phyloP scores from a whole-genome alignment of 2,888 invertebrate genomes.

The Thera obeliscata region DNA sequence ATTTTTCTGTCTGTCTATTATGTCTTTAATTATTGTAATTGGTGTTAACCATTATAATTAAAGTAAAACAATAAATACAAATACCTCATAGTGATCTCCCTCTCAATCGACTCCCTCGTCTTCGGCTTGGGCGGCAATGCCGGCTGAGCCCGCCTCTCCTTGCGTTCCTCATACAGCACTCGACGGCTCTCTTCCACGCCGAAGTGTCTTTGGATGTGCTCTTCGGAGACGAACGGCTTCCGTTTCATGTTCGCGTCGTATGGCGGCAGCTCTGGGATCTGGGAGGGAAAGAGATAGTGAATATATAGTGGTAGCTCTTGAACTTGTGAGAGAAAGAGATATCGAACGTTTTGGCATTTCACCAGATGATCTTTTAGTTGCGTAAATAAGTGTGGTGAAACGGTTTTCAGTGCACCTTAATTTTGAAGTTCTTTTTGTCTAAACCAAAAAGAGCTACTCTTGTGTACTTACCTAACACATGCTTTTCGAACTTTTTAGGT shows the following conservation, averaged over 20 bases:
- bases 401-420: no score
- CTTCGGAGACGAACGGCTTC: slow-evolving; percentile 78
- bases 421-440: no score
- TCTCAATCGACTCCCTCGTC: slow-evolving; percentile 73
- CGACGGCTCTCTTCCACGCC: slow-evolving; percentile 76
- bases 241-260: slow-evolving; percentile 64
- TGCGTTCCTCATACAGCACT: slow-evolving; percentile 30
- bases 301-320: slow-evolving; percentile 54
- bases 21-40: no score
- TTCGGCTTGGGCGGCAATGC: slow-evolving; percentile 73
- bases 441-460: no score
- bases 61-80: no score
- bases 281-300: slow-evolving; percentile 3
- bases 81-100: slow-evolving; percentile 82
- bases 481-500: no score
- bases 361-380: no score
- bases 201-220: slow-evolving; percentile 77
- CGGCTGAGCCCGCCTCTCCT: slow-evolving; percentile 47
- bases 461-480: no score
- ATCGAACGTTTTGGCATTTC: neutral
- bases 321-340: slow-evolving; percentile 26
- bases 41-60: no score
- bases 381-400: no score
- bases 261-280: slow-evolving; percentile 52
- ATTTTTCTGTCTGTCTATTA: no score